phyloP scores from a whole-genome alignment of 2,113 vertebrate species.

The Marmota monax region DNA sequence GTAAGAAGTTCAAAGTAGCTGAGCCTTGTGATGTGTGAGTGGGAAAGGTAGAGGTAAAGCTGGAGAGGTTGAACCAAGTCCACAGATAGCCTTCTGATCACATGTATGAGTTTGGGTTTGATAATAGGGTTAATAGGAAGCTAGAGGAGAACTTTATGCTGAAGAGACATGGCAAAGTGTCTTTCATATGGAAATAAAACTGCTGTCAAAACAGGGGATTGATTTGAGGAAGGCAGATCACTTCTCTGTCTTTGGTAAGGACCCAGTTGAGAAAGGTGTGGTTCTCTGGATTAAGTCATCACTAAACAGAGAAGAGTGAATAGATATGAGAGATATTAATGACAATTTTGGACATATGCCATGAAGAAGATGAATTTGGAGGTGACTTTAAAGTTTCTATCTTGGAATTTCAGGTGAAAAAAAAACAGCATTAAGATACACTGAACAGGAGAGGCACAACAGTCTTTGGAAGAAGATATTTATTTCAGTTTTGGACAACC shows the following conservation, averaged over 20 bases:
- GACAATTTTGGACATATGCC: background rate
- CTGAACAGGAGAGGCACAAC: background rate
- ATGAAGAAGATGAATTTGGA: slow-evolving; percentile 30
- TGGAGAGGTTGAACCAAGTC: background rate
- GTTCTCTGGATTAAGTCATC: slow-evolving; percentile 1
- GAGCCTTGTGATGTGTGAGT: background rate
- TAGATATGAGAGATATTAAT: background rate
- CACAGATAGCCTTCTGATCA: background rate
- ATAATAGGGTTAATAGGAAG: background rate
- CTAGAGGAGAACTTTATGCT: background rate
- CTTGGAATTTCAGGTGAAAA: background rate
- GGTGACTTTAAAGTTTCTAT: slow-evolving; percentile 13
- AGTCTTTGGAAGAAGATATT: background rate
- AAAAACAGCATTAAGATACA: background rate
- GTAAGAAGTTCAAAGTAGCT: background rate
- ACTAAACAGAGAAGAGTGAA: background rate
- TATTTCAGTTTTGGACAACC: slow-evolving; percentile 26
- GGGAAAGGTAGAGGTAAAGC: background rate
- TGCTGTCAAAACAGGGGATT: background rate
- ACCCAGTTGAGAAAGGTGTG: background rate
- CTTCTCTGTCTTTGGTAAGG: background rate
- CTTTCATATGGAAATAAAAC: slow-evolving; percentile 33
- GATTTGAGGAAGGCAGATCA: background rate
- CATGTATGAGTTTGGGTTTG: background rate
- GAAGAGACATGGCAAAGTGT: background rate